phyloP scores from a whole-genome alignment of 2,888 invertebrate species.

The Limnephilus lunatus region DNA sequence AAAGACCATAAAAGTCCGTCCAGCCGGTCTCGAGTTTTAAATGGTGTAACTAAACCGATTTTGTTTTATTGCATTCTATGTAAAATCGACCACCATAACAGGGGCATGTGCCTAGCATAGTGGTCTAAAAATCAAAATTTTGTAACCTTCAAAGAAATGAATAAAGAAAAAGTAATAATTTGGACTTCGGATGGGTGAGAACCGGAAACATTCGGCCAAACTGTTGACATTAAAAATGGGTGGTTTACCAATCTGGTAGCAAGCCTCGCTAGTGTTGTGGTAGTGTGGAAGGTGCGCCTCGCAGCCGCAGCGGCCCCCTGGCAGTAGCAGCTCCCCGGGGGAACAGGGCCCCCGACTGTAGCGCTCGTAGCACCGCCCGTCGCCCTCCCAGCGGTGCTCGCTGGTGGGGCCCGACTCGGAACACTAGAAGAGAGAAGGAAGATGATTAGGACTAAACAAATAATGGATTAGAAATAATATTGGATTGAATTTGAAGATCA shows the following conservation, averaged over 20 bases:
- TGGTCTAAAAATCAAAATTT: no score
- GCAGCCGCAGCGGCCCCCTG: slow-evolving; percentile 86
- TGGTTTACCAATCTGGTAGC: slow-evolving; percentile 85
- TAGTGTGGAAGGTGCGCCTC: slow-evolving; percentile 85
- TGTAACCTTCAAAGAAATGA: no score
- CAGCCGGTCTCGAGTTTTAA: no score
- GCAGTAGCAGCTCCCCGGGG: slow-evolving; percentile 86
- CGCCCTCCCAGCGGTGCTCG: slow-evolving; percentile 79
- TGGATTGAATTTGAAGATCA: neutral
- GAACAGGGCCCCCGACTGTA: slow-evolving; percentile 89
- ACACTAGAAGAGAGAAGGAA: slow-evolving; percentile 46
- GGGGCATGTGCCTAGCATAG: no score
- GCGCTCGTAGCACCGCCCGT: slow-evolving; percentile 87
- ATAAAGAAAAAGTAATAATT: neutral
- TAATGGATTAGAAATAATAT: neutral
- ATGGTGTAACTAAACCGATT: no score
- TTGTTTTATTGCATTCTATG: no score
- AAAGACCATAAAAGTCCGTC: no score
- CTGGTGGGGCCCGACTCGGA: slow-evolving; percentile 68
- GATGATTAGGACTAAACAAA: neutral
- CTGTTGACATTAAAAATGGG: neutral
- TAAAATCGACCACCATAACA: no score
- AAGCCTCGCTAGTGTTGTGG: slow-evolving; percentile 81
- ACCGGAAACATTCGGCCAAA: neutral
- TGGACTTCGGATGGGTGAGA: neutral